Percentiles rank a stretch among this genome's conserved stretches.
phyloP scores from a whole-genome alignment of 2,888 invertebrate species.

The Synanthedon formicaeformis region DNA sequence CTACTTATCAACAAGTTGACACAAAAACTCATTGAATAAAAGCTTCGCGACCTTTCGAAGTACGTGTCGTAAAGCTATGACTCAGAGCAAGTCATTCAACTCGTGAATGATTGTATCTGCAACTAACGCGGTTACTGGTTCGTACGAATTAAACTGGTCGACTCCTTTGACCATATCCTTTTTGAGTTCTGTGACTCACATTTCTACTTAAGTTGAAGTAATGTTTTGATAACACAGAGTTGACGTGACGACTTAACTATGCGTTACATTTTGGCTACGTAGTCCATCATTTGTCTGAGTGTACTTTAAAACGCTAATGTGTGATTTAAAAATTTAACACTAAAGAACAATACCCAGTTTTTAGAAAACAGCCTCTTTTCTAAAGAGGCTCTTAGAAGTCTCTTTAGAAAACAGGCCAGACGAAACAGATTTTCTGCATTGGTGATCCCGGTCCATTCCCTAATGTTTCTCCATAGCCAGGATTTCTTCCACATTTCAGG shows the following conservation, averaged over 20 bases:
- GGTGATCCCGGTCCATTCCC: no score
- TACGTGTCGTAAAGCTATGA: slow-evolving; percentile 45
- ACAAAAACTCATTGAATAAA: slow-evolving; percentile 2
- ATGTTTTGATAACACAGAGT: slow-evolving; percentile 24
- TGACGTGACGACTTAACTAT: slow-evolving; percentile 10
- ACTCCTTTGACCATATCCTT: slow-evolving; percentile 30
- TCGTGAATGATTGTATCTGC: slow-evolving; percentile 22
- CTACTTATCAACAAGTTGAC: background rate
- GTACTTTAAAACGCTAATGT: no score
- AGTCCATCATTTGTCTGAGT: no score
- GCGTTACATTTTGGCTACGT: no score
- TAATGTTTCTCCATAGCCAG: no score
- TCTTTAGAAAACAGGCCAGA: no score
- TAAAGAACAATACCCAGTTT: no score
- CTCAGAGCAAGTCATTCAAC: slow-evolving; percentile 56
- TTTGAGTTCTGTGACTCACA: slow-evolving; percentile 44
- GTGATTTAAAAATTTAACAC: no score
- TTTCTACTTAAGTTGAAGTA: slow-evolving; percentile 15
- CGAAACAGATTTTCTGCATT: no score
- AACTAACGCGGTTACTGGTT: slow-evolving; percentile 46
- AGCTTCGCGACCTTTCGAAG: slow-evolving; percentile 45
- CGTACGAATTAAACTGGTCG: slow-evolving; percentile 16
- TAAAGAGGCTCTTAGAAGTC: no score
- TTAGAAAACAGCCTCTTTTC: no score
- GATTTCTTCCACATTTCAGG: no score